These are phyloP conservation scores for Sus scrofa DNA, from an alignment of 2,113 vertebrate species.

Conservation along the genomic window DNA sequence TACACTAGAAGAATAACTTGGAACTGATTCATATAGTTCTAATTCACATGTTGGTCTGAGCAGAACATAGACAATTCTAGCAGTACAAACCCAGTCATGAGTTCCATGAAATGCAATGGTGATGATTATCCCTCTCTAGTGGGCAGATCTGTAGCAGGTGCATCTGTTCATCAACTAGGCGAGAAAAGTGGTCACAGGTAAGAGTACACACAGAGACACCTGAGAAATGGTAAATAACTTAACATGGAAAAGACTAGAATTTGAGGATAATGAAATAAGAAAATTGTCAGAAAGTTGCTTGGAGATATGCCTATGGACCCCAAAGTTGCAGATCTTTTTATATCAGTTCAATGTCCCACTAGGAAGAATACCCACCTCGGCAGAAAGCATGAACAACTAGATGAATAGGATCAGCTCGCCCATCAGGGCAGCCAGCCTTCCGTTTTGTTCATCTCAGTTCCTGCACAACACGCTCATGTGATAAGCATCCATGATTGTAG, in stretches of 20 bases:
- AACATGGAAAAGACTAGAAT: neutral
- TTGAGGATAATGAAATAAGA: neutral
- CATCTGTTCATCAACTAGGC: neutral
- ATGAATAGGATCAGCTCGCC: neutral
- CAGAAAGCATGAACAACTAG: neutral
- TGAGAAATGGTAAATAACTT: neutral
- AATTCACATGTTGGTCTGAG: neutral
- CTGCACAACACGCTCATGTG: neutral
- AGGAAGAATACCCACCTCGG: neutral
- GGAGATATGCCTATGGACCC: neutral
- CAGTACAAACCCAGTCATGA: neutral
- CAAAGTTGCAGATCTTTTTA: neutral
- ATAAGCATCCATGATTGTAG: neutral
- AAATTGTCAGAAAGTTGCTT: neutral
- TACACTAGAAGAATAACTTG: neutral
- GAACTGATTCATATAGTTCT: neutral
- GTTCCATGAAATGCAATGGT: neutral
- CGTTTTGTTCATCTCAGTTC: neutral
- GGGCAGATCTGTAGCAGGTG: neutral
- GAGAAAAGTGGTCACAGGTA: neutral
- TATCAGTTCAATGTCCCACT: neutral
- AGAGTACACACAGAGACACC: neutral
- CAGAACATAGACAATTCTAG: neutral
- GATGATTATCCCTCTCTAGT: neutral
- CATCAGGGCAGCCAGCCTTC: accelerated